Evolutionary conservation across 2,888 invertebrate genomes (phyloP), one percentile per base, ranked within the genome.

Genomic region (Apantesis nais): DNA sequence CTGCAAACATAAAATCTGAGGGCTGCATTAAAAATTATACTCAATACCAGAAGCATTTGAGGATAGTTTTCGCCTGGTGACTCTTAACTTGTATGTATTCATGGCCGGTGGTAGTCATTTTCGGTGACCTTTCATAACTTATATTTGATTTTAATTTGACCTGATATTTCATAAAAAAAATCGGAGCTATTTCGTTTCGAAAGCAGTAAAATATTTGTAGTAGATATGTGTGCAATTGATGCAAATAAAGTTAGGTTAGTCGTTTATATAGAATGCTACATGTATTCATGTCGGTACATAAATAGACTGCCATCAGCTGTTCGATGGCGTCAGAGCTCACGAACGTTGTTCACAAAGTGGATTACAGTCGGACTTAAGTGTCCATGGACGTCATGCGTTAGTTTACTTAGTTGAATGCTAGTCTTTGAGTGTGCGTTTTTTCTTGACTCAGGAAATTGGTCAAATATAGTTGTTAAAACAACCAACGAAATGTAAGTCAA

Each of bases 291-390:
- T 29, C 22, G 5, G 37, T 16, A 4, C 8, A 25, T 31, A 41
- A 62, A 67, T 62, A 68, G 48, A 61, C 37, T 14, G 31, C 70
- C 55, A 77, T 77, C 82, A 78, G 77, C 74, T 76, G 77, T 66
- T 74, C 62, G 14, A 66, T 72, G 62, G 58, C 81, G 81, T 82
- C 79, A 81, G 29, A 66, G 55, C 63, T n/a, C 60, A 60, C 61
- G 29, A 74, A 74, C 70, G 68, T 67, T 72, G 71, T 70, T 62
- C 64, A 63, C 73, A 81, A 81, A 81, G 83, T 80, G 81, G 81
- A 81, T 82, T 82, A 78, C 77, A 72, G 81, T 72, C 68, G 65
- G 44, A 77, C 73, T 75, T 70, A 70, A 80, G 76, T 80, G 73
- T 70, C 66, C 69, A 73, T 80, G 82, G 71, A 78, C 82, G 80